phyloP scores from a whole-genome alignment of 1,140 invertebrate species.

The Halictus rubicundus region DNA sequence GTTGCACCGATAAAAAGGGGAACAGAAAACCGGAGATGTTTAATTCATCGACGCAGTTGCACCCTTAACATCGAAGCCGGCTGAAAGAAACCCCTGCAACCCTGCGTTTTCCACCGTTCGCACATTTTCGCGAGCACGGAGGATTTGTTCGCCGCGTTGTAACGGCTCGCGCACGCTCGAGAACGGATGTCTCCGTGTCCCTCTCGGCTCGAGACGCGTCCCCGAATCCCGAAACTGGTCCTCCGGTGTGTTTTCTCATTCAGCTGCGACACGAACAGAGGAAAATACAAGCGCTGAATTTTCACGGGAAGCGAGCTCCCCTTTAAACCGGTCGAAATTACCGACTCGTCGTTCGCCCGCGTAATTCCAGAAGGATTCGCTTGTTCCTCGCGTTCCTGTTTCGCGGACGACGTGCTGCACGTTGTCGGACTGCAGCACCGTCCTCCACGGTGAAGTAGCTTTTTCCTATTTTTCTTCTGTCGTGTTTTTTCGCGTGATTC shows the following conservation, averaged over 20 bases:
- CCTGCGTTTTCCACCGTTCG: conserved; percentile 10
- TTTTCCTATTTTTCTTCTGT: too few relatives aligned
- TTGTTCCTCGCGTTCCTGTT: neutral
- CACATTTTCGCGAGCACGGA: conserved; percentile 37
- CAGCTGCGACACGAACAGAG: neutral
- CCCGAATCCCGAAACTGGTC: neutral
- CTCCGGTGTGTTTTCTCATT: neutral
- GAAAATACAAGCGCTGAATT: conserved; percentile 2
- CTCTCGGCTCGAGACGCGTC: conserved; percentile 23
- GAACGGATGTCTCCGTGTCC: neutral
- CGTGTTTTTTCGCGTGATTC: too few relatives aligned
- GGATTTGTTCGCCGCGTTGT: conserved; percentile 54
- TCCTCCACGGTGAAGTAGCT: too few relatives aligned
- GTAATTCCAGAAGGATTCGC: neutral
- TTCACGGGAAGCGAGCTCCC: neutral
- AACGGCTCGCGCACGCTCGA: conserved; percentile 47
- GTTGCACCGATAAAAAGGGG: too few relatives aligned
- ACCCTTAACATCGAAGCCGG: too few relatives aligned
- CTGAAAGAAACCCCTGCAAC: neutral
- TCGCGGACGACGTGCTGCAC: neutral
- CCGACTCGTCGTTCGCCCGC: neutral
- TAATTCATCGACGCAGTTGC: too few relatives aligned
- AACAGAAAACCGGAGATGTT: too few relatives aligned
- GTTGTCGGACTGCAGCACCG: too few relatives aligned
- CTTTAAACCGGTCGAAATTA: neutral